Percentiles rank a stretch among this genome's conserved stretches.
These are phyloP conservation scores for Piaya cayana DNA, from an alignment of 2,113 vertebrate genomes.

Conservation along the genomic window DNA sequence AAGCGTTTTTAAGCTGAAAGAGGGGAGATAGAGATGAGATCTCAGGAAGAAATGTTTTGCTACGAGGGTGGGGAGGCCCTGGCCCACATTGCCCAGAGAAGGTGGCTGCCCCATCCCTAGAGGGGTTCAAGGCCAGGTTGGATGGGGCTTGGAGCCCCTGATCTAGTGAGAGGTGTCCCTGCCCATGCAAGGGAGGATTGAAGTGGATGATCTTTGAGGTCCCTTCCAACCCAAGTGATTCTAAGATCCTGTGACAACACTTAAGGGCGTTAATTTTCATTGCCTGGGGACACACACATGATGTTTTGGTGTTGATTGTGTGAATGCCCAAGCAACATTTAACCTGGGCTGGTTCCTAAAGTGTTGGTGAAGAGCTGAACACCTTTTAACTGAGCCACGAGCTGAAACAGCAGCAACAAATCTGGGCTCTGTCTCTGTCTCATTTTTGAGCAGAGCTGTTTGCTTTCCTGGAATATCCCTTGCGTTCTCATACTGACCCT, in stretches of 20 bases:
- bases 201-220: no score
- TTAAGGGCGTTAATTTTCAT: background rate
- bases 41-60: no score
- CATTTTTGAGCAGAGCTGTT: background rate
- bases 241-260: background rate
- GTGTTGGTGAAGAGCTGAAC: background rate
- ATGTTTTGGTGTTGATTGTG: background rate
- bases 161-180: no score
- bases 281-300: accelerated
- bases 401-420: background rate
- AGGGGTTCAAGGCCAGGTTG: no score
- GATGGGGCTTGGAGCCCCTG: no score
- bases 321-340: background rate
- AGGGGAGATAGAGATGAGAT: no score
- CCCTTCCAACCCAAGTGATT: no score
- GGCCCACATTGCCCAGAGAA: no score
- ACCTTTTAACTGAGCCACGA: background rate
- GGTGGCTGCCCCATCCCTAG: no score
- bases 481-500: background rate
- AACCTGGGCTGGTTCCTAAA: background rate
- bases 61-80: no score
- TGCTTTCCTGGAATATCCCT: constrained; percentile 33
- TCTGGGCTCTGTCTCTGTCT: background rate
- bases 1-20: no score
- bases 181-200: no score